Evolutionary conservation across 1,140 invertebrate genomes (phyloP), one percentile per base, ranked within the genome.

Genomic region (Apis florea): DNA sequence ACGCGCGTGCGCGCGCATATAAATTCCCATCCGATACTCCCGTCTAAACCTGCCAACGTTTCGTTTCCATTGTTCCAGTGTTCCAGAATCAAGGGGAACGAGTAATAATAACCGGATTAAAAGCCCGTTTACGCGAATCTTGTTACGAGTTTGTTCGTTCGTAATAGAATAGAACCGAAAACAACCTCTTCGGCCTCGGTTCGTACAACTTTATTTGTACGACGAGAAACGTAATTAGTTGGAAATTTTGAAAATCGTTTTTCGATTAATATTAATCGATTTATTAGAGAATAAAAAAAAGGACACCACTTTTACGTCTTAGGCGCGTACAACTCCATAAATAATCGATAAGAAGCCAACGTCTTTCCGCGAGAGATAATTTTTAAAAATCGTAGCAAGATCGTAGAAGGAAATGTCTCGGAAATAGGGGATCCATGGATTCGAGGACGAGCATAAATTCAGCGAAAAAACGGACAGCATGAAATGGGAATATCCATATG

Each of bases 401-500:
- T 31, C 21, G 1, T 13, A 13, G 47, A 0, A 8, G 17, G 21
- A 31, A 5, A 58, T 24, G 24, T 15, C 21, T 24, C 40, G 51
- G 40, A 74, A 74, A 80, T 49, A 56, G 24, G 40, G 67, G 21
- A 24, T 40, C 21, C 2, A 19, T 69, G 54, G 71, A 40, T 40
- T 26, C 31, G 59, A 47, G 49, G 26, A 26, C 26, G 21, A 51
- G 19, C 79, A 76, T 82, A 82, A 76, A 76, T 82, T 26, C 73
- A 24, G n/a, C 63, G 19, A 74, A 49, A 63, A 75, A 76, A 54
- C 49, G 47, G 79, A 76, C 79, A 76, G 71, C 53, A 68, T 54
- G 67, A 74, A 80, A 74, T 73, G 49, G 82, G 61, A 67, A 64
- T 61, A 59, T 17, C 58, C 66, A 59, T 71, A 81, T 68, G 66